A percentile compares a stretch with the other conserved stretches of the same genome.
Conservation (phyloP, 2,797 vertebrate genomes). For the Peromyscus eremicus region DNA sequence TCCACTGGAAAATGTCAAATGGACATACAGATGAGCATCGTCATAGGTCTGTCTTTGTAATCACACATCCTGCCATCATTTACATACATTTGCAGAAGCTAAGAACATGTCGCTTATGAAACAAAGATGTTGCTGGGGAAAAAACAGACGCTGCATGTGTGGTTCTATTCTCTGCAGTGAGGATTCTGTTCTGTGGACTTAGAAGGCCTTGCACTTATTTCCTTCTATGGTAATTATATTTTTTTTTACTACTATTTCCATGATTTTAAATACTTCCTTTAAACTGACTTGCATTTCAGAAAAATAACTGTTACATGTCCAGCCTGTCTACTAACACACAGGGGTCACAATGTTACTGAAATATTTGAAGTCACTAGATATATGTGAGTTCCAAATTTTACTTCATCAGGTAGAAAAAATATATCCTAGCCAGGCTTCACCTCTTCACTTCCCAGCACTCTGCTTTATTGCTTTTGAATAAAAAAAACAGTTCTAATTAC, state of each 20-base stretch:
- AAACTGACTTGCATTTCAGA: not conserved
- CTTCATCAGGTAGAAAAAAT: slow-evolving; percentile 18
- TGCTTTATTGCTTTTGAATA: slow-evolving; percentile 3
- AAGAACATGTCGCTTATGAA: slow-evolving; percentile 11
- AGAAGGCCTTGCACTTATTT: not conserved
- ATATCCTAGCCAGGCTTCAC: not conserved
- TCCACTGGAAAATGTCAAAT: not conserved
- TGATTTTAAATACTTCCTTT: not conserved
- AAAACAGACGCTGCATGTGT: not conserved
- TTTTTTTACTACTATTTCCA: slow-evolving; percentile 18
- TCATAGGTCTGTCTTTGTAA: not conserved
- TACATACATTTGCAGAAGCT: slow-evolving; percentile 44
- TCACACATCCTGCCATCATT: not conserved
- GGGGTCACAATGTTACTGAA: not conserved
- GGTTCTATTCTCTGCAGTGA: not conserved
- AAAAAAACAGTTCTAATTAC: slow-evolving; percentile 35
- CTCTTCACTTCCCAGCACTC: not conserved
- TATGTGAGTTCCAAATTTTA: slow-evolving; percentile 50
- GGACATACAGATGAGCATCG: not conserved
- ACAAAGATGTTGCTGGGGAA: slow-evolving; percentile 4
- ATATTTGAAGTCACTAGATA: slow-evolving; percentile 41
- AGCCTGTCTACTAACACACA: not conserved
- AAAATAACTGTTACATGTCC: not conserved
- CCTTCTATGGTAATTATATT: not conserved
- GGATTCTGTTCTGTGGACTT: not conserved